Base-by-base conservation (phyloP, 2,113 vertebrate genomes). In the Nematolebias whitei region DNA sequence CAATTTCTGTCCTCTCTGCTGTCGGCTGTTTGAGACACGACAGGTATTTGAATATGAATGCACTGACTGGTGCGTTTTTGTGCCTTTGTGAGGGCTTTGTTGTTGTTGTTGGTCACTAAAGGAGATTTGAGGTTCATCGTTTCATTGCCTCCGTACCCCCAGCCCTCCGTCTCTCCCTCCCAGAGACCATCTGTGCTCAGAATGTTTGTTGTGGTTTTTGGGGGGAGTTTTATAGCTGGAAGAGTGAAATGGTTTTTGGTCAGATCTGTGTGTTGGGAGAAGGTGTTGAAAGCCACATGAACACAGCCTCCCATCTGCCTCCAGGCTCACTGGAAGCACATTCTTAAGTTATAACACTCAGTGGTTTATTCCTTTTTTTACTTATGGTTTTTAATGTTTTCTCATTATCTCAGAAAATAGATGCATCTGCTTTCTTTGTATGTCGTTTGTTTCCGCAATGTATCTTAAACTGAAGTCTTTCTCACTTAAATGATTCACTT, bases 171-270 rank as follows among this genome's bases (percentile, higher is more conserved):
- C 40, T 59, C 66, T 32, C 60, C 43, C 52, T 35, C 45, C 26
- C 32, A 9, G 19, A 57, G 55, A 41, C 76, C 66, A 68, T 86
- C 66, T 87, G 76, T 57, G 67, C 60, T 74, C 54, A 15, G 13
- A 48, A 10, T 77, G 68, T 86, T 79, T 85, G 79, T 77, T 78
- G 67, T 68, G 83, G 70, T 2, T 54, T 63, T 84, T 59, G 35
- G 58, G 53, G 68, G 64, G 68, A 79, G 63, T 75, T 78, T 73
- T 78, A 75, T 22, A 23, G 29, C 57, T 76, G 60, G 45, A 63
- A 71, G 60, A 63, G 49, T 2, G 5, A 70, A 84, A 75, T 63
- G 62, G 50, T 80, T 78, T 69, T 69, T 35, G 47, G 13, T 70
- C 40, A 79, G 80, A 62, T 84, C 57, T 83, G 63, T 39, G 59